phyloP scores from a whole-genome alignment of 1,140 invertebrate species.

The Lepidurus arcticus region DNA sequence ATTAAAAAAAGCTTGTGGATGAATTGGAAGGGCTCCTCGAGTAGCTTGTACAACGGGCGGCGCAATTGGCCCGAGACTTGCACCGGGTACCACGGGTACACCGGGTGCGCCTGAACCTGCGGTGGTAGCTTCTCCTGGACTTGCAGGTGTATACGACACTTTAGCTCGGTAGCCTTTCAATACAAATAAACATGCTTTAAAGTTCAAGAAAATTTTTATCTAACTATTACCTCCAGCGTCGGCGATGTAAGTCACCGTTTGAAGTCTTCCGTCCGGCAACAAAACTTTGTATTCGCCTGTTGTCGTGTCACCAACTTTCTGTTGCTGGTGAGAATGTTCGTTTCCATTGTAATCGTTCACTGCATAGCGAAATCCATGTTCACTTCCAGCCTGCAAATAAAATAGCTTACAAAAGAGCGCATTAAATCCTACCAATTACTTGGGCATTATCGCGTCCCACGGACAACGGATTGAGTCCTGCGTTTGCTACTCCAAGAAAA shows the following conservation, averaged over 20 bases:
- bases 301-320: conserved; percentile 23
- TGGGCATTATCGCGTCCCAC: background rate
- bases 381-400: background rate
- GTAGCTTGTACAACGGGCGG: background rate
- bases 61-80: background rate
- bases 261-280: conserved; percentile 32
- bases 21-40: background rate
- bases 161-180: conserved; percentile 35
- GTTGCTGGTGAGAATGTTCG: conserved; percentile 34
- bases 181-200: background rate
- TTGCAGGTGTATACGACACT: conserved; percentile 34
- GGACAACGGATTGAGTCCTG: background rate
- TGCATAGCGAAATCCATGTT: conserved; percentile 33
- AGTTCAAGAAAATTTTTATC: background rate
- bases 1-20: background rate
- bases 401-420: background rate
- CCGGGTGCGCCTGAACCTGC: background rate
- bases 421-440: background rate
- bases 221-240: conserved; percentile 32
- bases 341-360: conserved; percentile 34
- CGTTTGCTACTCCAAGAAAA: background rate
- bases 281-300: conserved; percentile 33
- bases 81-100: background rate
- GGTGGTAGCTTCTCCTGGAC: conserved; percentile 29
- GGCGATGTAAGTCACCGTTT: conserved; percentile 37